A percentile compares a stretch with the other conserved stretches of the same genome.
Conservation (phyloP, 2,888 invertebrate genomes). For the Phaedon cochleariae region DNA sequence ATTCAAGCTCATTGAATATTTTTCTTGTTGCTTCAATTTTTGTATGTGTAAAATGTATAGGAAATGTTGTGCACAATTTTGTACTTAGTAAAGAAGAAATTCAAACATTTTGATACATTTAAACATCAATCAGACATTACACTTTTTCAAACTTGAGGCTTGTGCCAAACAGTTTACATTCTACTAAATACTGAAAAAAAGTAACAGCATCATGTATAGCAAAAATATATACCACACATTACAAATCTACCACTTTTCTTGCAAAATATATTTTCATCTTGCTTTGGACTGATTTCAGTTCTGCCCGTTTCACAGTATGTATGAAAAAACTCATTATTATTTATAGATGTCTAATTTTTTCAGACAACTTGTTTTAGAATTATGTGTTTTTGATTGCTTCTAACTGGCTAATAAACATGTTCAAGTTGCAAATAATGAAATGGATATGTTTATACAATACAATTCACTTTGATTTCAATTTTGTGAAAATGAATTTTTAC, state of each 20-base stretch:
- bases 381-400: neutral
- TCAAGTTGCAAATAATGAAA: neutral
- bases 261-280: constrained; percentile 49
- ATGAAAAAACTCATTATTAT: no score
- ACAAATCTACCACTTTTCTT: constrained; percentile 41
- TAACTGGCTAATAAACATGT: neutral
- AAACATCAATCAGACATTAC: constrained; percentile 1
- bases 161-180: constrained; percentile 33
- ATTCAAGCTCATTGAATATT: neutral
- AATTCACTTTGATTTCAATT: neutral
- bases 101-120: neutral
- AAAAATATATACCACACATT: constrained; percentile 50
- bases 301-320: constrained; percentile 11
- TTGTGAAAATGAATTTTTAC: no score
- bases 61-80: constrained; percentile 10
- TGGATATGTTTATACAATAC: neutral
- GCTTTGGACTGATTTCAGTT: constrained; percentile 25
- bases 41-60: constrained; percentile 4
- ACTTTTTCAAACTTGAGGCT: neutral
- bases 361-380: neutral
- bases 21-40: neutral
- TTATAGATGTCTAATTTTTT: no score
- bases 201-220: constrained; percentile 44
- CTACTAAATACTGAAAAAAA: constrained; percentile 41
- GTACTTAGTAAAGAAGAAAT: constrained; percentile 21